phyloP scores from a whole-genome alignment of 1,140 invertebrate species.

The Choristoneura fumiferana region DNA sequence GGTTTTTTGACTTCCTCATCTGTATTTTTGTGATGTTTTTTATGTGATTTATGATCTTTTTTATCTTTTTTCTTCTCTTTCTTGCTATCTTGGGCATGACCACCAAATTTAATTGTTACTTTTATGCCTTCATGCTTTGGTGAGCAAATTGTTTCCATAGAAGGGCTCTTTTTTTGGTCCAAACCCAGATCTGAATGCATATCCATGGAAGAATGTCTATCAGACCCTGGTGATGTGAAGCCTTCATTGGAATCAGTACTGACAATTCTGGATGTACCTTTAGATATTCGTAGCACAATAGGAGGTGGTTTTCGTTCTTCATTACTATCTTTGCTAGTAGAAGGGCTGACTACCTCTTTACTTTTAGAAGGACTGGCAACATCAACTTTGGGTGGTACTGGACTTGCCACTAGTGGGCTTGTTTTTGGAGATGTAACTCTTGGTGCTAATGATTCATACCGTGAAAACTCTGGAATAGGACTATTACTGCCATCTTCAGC shows the following conservation, averaged over 20 bases:
- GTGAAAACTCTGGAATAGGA: slow-evolving; percentile 66
- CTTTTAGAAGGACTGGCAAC: slow-evolving; percentile 71
- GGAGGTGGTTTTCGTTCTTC: slow-evolving; percentile 77
- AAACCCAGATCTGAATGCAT: slow-evolving; percentile 62
- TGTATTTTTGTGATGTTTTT: slow-evolving; percentile 63
- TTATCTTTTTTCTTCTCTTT: slow-evolving; percentile 74
- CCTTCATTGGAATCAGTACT: slow-evolving; percentile 82
- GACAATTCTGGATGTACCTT: slow-evolving; percentile 81
- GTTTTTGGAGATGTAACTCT: slow-evolving; percentile 54
- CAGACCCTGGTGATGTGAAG: slow-evolving; percentile 74
- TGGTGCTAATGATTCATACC: slow-evolving; percentile 52
- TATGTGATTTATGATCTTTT: slow-evolving; percentile 70
- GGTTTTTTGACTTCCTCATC: slow-evolving; percentile 72
- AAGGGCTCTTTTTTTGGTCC: slow-evolving; percentile 67
- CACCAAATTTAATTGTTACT: slow-evolving; percentile 76
- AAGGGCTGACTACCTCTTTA: slow-evolving; percentile 69
- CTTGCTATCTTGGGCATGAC: slow-evolving; percentile 75
- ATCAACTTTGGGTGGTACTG: slow-evolving; percentile 63
- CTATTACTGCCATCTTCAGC: slow-evolving; percentile 76
- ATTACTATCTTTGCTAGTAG: slow-evolving; percentile 66
- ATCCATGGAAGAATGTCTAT: slow-evolving; percentile 72
- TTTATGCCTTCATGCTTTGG: slow-evolving; percentile 74
- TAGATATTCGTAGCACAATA: slow-evolving; percentile 81
- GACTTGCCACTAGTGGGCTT: slow-evolving; percentile 72
- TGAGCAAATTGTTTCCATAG: slow-evolving; percentile 66